phyloP scores from a whole-genome alignment of 1,140 invertebrate species.

The Oreohelix idahoensis region DNA sequence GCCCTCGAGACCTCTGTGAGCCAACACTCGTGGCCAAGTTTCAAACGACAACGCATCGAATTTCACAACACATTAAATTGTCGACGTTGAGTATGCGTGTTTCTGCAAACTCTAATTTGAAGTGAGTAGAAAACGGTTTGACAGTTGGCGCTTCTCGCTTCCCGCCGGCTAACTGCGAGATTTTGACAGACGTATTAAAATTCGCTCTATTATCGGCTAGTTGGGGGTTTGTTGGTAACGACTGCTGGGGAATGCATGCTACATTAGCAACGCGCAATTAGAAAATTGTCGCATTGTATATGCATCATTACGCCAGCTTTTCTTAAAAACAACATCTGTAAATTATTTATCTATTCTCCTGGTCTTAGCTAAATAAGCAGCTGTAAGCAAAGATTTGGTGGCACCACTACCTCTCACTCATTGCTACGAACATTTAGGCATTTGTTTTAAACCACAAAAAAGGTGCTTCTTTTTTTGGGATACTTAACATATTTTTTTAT shows the following conservation, averaged over 20 bases:
- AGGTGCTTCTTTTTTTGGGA: background rate
- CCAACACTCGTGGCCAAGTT: background rate
- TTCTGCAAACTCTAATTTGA: background rate
- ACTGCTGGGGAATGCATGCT: background rate
- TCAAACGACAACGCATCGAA: constrained; percentile 7
- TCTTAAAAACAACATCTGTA: constrained; percentile 4
- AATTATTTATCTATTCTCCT: constrained; percentile 18
- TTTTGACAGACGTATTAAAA: constrained; percentile 15
- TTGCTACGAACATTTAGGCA: no score
- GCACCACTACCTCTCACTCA: background rate
- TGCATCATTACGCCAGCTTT: background rate
- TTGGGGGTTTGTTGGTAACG: background rate
- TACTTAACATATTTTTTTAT: background rate
- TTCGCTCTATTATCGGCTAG: constrained; percentile 16
- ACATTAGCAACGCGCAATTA: constrained; percentile 33
- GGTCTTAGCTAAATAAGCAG: constrained; percentile 4
- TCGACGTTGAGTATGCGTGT: background rate
- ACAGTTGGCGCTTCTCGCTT: constrained; percentile 19
- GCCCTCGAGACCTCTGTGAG: background rate
- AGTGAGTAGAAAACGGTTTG: constrained; percentile 10
- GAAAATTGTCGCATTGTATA: constrained; percentile 21
- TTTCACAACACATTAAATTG: constrained; percentile 31
- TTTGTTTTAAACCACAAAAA: no score
- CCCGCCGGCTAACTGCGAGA: background rate
- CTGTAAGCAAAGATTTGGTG: background rate